A percentile compares a stretch with the other conserved stretches of the same genome.
Evolutionary conservation across 2,113 vertebrate genomes (phyloP).

Genomic region (Dromiciops gliroides): DNA sequence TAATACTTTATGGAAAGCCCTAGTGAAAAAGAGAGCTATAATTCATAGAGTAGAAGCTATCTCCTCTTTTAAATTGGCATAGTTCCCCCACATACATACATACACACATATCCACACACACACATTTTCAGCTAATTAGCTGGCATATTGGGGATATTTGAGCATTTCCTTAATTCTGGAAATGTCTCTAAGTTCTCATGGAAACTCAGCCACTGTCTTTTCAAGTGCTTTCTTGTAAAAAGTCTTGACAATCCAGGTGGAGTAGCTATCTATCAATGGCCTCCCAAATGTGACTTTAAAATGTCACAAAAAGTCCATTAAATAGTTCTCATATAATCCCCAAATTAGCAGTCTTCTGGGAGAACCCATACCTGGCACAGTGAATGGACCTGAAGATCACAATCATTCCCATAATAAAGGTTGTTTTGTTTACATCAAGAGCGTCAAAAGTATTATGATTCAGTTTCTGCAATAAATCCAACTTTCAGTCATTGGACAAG

Average conservation of each 20-base stretch:
- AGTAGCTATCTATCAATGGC: background rate
- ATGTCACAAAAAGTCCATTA: background rate
- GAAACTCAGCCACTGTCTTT: background rate
- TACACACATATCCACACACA: rapidly evolving
- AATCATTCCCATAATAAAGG: background rate
- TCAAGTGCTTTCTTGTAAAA: background rate
- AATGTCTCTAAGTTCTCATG: background rate
- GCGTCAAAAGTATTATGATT: background rate
- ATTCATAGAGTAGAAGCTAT: background rate
- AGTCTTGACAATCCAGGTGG: background rate
- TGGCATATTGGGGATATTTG: background rate
- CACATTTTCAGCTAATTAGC: background rate
- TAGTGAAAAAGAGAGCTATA: background rate
- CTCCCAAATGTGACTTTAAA: background rate
- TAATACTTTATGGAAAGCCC: background rate
- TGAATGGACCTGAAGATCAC: too few species aligned
- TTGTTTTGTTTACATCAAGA: background rate
- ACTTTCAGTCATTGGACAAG: background rate
- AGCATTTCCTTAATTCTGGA: background rate
- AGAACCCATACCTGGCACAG: too few species aligned
- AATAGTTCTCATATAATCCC: too few species aligned
- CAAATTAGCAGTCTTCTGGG: too few species aligned
- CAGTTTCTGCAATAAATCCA: background rate
- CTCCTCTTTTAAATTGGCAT: background rate
- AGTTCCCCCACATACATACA: background rate